Base-by-base conservation (phyloP, 92 coral and sea anemone species). In the Scolanthus callimorphus region DNA sequence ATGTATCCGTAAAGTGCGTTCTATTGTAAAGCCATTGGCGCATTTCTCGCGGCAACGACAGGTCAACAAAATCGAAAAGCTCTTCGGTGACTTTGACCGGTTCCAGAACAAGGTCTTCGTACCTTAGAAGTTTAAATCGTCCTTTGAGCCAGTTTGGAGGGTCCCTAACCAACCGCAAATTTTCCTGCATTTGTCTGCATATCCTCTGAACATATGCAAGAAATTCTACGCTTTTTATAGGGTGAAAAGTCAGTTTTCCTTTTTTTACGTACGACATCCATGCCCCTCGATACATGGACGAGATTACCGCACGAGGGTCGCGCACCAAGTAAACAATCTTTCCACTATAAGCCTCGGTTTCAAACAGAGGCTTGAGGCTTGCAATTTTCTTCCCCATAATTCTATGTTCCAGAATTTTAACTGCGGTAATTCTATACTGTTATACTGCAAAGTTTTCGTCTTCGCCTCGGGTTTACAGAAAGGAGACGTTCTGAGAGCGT, bases 291-390 rank as follows among this genome's bases (percentile, higher is more conserved):
- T 52, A 77, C 86, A 69, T 65, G 23, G 86, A 80, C 10, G 39
- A 46, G 15, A 73, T 59, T 8, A 80, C 68, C 1, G 86, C 81
- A 30, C 86, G 77, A 10, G 86, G 86, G 29, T 80, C 86, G 9
- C 86, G 86, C 45, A 73, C 71, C 22, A 80, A 60, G 29, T 73
- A 66, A 9, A 73, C 17, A 0, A 73, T 29, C 50, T 73, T 80
- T 24, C 49, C 60, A 27, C 51, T 59, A 54, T 47, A 72, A 24
- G 19, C 51, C 24, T 20, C 46, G 27, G 29, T 48, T 54, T 54
- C 29, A 45, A 79, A 52, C 22, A 57, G 48, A 10, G 39, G 69
- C 25, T 52, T 28, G 17, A 80, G 38, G 27, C 51, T 59, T 29
- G 51, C 17, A 13, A 80, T 6, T 37, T 48, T 30, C 57, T 64